Conservation (phyloP, 1,140 invertebrate species). For the Cotesia chilonis region DNA sequence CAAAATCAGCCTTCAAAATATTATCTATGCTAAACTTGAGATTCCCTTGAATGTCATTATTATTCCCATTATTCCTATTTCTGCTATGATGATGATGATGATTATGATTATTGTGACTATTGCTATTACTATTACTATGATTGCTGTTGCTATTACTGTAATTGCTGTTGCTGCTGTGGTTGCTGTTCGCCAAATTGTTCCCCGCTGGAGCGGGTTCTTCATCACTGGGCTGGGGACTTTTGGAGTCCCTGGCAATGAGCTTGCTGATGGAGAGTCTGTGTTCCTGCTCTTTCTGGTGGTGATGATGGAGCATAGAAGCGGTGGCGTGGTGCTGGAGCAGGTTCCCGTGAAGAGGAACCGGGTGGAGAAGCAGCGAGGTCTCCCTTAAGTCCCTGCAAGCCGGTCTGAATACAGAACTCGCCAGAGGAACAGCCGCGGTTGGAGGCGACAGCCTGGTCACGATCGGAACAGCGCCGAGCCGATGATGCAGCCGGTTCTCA, state of each 20-base stretch:
- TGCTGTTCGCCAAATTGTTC: neutral
- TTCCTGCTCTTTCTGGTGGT: slow-evolving; percentile 27
- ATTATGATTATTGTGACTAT: slow-evolving; percentile 41
- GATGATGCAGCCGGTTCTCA: slow-evolving; percentile 54
- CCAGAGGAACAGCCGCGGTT: slow-evolving; percentile 52
- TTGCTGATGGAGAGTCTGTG: slow-evolving; percentile 24
- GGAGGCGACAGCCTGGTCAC: slow-evolving; percentile 60
- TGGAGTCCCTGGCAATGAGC: neutral
- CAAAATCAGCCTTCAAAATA: slow-evolving; percentile 90
- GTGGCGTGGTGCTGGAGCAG: slow-evolving; percentile 51
- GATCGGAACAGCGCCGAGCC: slow-evolving; percentile 53
- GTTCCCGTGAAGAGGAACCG: slow-evolving; percentile 44
- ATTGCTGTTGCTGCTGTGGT: neutral
- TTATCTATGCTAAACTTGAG: slow-evolving; percentile 93
- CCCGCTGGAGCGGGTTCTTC: neutral
- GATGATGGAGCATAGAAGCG: slow-evolving; percentile 45
- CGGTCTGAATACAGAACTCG: slow-evolving; percentile 50
- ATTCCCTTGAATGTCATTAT: slow-evolving; percentile 70
- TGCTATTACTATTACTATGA: slow-evolving; percentile 34
- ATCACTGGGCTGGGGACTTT: neutral
- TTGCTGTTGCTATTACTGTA: slow-evolving; percentile 41
- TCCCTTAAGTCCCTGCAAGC: slow-evolving; percentile 53
- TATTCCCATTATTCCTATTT: slow-evolving; percentile 66
- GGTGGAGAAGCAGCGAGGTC: slow-evolving; percentile 46
- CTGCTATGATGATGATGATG: slow-evolving; percentile 56